Evolutionary conservation across 2,888 invertebrate genomes (phyloP), one percentile per base, ranked within the genome.

Genomic region (Malachius bipustulatus): DNA sequence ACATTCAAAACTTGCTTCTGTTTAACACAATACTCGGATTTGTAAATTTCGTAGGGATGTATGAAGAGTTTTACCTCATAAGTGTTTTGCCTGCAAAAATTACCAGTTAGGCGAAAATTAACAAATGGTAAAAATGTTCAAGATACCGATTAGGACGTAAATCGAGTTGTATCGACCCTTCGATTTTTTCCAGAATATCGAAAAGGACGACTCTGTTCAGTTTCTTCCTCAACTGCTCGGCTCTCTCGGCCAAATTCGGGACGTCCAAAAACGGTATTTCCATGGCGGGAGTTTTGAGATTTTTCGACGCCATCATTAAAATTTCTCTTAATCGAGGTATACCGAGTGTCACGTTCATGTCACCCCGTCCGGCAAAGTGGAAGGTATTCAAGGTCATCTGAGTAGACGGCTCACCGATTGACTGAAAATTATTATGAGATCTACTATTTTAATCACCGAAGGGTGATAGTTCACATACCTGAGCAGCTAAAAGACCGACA

Each of bases 351-450:
- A 99, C 97, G 69, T 99, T 99, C 96, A 98, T 98, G 65, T 98
- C 98, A 69, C 97, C 96, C 65, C 96, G 80, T 56, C 98, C 98
- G 51, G 98, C 98, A 62, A 98, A 98, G 59, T 99, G 98, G 64
- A 99, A 99, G 26, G 98, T 99, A 63, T 99, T 99, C 58, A 99
- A 66, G 52, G 98, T 99, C 98, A 99, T 98, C 71, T 99, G 98
- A 39, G 98, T 99, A 2, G 97, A 97, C 0, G 98, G 98, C 63
- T 99, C 98, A 37, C 98, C 98, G 41, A 99, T 83, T 1, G 94
- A 94, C 68, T 60, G 41, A 38, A 55, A 47, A 19, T 19, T n/a
- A 19, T 6, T 19, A 8, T 19, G 24, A 19, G n/a, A 19, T 19
- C 6, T 6, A 19, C n/a, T 8, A 19, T 8, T 6, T 19, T 19